Base-by-base conservation (phyloP, 2,888 invertebrate genomes). In the Trichopria drosophilae region DNA sequence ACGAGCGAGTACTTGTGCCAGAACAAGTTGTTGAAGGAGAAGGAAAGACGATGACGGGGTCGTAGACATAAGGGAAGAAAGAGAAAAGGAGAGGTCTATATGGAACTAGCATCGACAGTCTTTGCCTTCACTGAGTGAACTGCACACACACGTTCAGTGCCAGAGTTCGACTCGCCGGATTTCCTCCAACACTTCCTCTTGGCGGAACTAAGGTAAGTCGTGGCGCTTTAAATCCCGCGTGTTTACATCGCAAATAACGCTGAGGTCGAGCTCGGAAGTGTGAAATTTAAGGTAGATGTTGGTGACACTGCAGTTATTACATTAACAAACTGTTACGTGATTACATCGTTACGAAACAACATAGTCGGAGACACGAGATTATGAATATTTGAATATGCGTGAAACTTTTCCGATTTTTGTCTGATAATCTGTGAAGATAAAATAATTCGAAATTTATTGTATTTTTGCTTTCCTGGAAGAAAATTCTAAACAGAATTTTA, bases 171-270 rank as follows among this genome's bases (percentile, higher is more conserved):
- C 37, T 32, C 26, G 26, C 12, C 4, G 24, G 24, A 24, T 24
- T 24, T 24, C 24, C 24, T 24, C 24, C 6, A 10, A 10, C 24
- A 24, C 7, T 24, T 9, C 24, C 10, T 10, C 10, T 24, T 26
- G 23, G 9, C 10, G 13, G 20, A 26, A 41, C 46, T 32, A 20
- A 26, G 20, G 23, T 32, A 39, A 47, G 47, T 39, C 40, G 13
- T 9, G 31, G 37, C 19, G 4, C 40, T 40, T 51, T 45, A 40
- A 51, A 45, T 40, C 35, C 45, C 28, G 35, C 34, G 44, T 51
- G 45, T 45, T 51, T 45, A 45, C 44, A 40, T 26, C 35, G 40
- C 40, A 51, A 44, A 51, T 51, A 40, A 28, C 34, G 19, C 34
- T 13, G n/a, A n/a, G n/a, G n/a, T n/a, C n/a, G n/a, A n/a, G n/a